phyloP scores from a whole-genome alignment of 2,888 invertebrate species.

The Volucella inflata region DNA sequence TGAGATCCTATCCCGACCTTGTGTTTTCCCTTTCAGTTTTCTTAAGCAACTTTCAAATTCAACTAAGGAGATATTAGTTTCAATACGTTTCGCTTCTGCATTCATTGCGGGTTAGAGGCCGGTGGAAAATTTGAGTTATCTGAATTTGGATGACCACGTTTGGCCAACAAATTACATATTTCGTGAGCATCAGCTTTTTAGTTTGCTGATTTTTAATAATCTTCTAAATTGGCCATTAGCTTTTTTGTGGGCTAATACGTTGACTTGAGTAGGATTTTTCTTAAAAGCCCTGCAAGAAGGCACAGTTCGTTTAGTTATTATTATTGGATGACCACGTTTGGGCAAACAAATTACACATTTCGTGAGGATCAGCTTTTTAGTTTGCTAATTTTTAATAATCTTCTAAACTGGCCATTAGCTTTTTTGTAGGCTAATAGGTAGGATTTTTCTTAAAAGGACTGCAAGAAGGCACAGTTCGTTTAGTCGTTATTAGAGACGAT shows the following conservation, averaged over 20 bases:
- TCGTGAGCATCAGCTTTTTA: background rate
- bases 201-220: too few relatives aligned
- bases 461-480: conserved; percentile 7
- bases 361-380: conserved; percentile 1
- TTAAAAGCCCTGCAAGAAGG: background rate
- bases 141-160: conserved; percentile 11
- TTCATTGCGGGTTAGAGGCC: background rate
- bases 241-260: too few relatives aligned
- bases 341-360: background rate
- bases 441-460: too few relatives aligned
- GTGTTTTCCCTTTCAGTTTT: conserved; percentile 2
- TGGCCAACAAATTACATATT: background rate
- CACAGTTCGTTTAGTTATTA: background rate
- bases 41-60: background rate
- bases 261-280: background rate
- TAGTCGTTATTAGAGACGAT: background rate
- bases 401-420: conserved; percentile 12
- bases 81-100: background rate
- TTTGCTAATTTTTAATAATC: conserved; percentile 14
- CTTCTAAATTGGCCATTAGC: too few relatives aligned
- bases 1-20: background rate
- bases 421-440: conserved; percentile 23
- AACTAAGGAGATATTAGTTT: background rate
- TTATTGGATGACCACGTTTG: conserved; percentile 1
- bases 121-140: conserved; percentile 3